These are phyloP conservation scores for Gryllus longicercus DNA, from an alignment of 2,888 invertebrate genomes.

Conservation along the genomic window DNA sequence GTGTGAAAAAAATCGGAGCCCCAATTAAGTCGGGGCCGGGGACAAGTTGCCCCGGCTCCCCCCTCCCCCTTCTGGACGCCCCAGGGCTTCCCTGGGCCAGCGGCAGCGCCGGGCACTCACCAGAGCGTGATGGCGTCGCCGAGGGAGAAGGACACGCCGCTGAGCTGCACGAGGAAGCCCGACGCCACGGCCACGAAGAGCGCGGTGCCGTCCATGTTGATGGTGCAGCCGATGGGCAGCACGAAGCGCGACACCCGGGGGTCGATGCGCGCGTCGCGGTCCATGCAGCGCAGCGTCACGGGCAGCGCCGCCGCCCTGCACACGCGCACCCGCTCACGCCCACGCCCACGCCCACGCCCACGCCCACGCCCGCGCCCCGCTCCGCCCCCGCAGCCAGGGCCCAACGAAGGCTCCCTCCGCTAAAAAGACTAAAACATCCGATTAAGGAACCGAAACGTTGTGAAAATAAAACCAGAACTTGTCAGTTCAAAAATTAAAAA, in stretches of 20 bases:
- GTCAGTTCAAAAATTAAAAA: no score
- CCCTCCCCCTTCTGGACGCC: no score
- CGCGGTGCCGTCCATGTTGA: slow-evolving; percentile 91
- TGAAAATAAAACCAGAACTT: no score
- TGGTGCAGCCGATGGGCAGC: slow-evolving; percentile 84
- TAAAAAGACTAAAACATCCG: no score
- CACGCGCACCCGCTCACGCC: background rate
- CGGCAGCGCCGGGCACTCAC: slow-evolving; percentile 52
- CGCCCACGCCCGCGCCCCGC: no score
- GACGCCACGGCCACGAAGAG: slow-evolving; percentile 85
- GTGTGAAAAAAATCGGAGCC: no score
- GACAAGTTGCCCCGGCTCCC: no score
- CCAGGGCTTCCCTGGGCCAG: background rate
- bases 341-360: no score
- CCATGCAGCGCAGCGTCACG: slow-evolving; percentile 81
- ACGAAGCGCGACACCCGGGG: slow-evolving; percentile 81
- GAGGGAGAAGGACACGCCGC: slow-evolving; percentile 71
- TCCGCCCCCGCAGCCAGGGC: no score
- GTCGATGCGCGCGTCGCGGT: slow-evolving; percentile 76
- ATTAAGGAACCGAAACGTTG: no score
- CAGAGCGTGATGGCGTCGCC: slow-evolving; percentile 85
- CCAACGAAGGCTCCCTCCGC: no score
- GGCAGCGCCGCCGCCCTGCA: slow-evolving; percentile 82
- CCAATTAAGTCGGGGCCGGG: no score
- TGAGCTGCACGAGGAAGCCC: slow-evolving; percentile 84